These are phyloP conservation scores for Fringilla coelebs DNA, from an alignment of 2,797 vertebrate genomes.

Conservation along the genomic window DNA sequence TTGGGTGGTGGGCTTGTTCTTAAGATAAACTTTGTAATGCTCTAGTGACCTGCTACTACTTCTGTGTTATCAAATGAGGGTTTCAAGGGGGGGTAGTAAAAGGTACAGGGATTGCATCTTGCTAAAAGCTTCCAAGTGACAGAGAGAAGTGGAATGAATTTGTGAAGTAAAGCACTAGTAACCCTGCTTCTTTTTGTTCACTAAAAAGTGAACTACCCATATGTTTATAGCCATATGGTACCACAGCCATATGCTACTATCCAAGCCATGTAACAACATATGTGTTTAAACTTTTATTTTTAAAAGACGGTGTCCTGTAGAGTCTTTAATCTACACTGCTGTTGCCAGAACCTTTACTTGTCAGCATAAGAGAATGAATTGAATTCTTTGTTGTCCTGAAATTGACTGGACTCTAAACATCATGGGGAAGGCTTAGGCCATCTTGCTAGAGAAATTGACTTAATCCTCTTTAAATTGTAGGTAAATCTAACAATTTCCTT, in stretches of 20 bases:
- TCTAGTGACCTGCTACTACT: not conserved
- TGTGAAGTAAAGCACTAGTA: not conserved
- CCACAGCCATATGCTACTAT: not conserved
- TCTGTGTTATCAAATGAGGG: not conserved
- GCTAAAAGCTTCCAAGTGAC: not conserved
- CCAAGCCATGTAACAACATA: not conserved
- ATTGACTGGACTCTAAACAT: not conserved
- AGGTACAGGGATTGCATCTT: not conserved
- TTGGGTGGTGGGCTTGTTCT: not conserved
- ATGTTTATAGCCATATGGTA: not conserved
- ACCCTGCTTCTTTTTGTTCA: not conserved
- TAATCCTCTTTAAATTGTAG: not conserved
- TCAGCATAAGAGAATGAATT: not conserved
- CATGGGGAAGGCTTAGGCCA: not conserved
- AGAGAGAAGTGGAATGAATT: not conserved
- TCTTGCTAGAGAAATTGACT: not conserved
- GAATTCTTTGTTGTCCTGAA: not conserved
- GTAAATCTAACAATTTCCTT: not conserved
- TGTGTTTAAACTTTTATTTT: slow-evolving; percentile 6
- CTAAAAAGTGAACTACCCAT: not conserved
- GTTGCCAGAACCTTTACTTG: not conserved
- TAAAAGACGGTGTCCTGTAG: not conserved
- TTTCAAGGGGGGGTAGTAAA: not conserved
- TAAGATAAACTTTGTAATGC: not conserved
- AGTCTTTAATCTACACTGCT: not conserved